Conservation (phyloP, 2,113 vertebrate species). For the Petrocephalus zakoni region DNA sequence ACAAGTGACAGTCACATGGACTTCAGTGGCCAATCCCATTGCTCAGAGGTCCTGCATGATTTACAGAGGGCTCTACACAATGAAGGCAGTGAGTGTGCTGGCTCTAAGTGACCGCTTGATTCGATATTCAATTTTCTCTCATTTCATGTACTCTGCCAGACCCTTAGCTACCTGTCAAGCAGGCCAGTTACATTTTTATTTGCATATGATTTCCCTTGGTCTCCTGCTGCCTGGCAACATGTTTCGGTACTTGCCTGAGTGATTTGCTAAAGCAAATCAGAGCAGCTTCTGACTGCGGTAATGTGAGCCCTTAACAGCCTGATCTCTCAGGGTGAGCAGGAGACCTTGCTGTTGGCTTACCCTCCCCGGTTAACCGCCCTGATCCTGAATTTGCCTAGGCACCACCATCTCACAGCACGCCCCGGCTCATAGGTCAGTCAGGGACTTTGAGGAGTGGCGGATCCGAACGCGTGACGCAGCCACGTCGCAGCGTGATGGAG, state of each 20-base stretch:
- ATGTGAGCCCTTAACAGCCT: conserved; percentile 13
- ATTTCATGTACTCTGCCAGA: background rate
- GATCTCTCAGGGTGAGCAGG: background rate
- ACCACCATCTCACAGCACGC: background rate
- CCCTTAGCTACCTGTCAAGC: background rate
- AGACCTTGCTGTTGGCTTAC: background rate
- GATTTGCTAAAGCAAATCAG: conserved; percentile 20
- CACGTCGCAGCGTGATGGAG: background rate
- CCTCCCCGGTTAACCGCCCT: background rate
- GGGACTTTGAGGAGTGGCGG: no score
- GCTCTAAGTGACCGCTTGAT: background rate
- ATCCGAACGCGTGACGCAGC: background rate
- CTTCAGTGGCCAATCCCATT: background rate
- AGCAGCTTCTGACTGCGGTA: background rate
- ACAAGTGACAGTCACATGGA: background rate
- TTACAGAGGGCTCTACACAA: background rate
- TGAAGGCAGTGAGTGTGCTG: background rate
- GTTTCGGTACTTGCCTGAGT: conserved; percentile 31
- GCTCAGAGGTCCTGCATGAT: background rate
- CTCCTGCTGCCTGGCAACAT: conserved; percentile 13
- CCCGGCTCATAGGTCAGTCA: no score
- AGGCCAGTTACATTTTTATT: background rate
- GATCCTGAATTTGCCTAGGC: background rate
- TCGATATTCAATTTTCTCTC: background rate
- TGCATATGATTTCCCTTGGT: conserved; percentile 15